Percentiles rank a stretch among this genome's conserved stretches.
Evolutionary conservation across 2,113 vertebrate species (phyloP).

Genomic region (Sebastes schlegelii): DNA sequence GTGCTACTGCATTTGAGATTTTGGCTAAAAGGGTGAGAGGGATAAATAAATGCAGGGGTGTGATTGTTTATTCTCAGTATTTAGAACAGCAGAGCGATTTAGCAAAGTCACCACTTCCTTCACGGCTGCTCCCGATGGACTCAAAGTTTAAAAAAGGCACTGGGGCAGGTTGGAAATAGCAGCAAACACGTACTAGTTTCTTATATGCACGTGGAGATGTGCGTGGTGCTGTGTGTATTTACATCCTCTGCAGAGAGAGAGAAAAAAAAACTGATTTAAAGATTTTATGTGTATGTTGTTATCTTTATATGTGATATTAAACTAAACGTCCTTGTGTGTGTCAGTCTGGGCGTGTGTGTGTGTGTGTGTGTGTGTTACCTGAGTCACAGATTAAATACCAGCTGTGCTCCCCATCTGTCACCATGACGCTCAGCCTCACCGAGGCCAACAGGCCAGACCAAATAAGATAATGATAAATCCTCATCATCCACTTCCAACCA

Average conservation of each 20-base stretch:
- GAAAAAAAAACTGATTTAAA: background rate
- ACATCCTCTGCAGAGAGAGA: background rate
- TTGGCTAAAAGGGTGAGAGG: background rate
- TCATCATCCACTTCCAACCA: constrained; percentile 15
- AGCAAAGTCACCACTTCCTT: constrained; percentile 5
- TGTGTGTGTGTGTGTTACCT: constrained; percentile 36
- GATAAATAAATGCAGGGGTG: constrained; percentile 2
- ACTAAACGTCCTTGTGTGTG: constrained; percentile 6
- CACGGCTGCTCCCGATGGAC: background rate
- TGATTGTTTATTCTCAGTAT: background rate
- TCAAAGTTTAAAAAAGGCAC: constrained; percentile 27
- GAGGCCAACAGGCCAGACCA: background rate
- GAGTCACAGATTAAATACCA: constrained; percentile 64
- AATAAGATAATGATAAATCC: constrained; percentile 38
- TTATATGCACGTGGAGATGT: background rate
- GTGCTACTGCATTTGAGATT: background rate
- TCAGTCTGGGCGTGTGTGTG: constrained; percentile 5
- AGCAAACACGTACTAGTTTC: background rate
- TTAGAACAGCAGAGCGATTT: background rate
- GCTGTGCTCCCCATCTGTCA: constrained; percentile 68
- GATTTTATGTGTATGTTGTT: background rate
- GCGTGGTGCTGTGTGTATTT: background rate
- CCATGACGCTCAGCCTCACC: background rate
- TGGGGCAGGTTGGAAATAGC: constrained; percentile 19
- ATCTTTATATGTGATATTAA: constrained; percentile 23